These are phyloP conservation scores for Crenuchus spilurus DNA, from an alignment of 2,797 vertebrate species.

Conservation along the genomic window DNA sequence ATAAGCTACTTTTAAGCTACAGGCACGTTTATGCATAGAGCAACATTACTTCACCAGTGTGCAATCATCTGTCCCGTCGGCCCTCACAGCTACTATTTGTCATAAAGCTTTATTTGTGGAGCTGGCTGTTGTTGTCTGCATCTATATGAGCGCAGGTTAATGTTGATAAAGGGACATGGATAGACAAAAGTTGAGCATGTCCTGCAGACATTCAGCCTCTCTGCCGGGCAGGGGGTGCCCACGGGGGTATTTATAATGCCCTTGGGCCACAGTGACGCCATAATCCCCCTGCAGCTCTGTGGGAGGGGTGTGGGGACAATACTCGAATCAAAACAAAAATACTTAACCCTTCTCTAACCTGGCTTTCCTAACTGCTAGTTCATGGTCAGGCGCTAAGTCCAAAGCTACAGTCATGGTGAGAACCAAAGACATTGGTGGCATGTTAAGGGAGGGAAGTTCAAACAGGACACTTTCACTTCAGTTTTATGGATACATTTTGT, in stretches of 20 bases:
- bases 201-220: slow-evolving; percentile 80
- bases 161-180: slow-evolving; percentile 71
- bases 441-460: background rate
- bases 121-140: slow-evolving; percentile 70
- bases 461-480: slow-evolving; percentile 29
- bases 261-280: slow-evolving; percentile 58
- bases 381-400: background rate
- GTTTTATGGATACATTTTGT: slow-evolving; percentile 2
- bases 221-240: slow-evolving; percentile 74
- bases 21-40: slow-evolving; percentile 55
- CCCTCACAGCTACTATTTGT: slow-evolving; percentile 59
- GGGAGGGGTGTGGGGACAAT: slow-evolving; percentile 76
- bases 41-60: slow-evolving; percentile 41
- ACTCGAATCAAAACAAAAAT: slow-evolving; percentile 71
- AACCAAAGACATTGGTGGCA: background rate
- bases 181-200: slow-evolving; percentile 77
- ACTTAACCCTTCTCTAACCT: slow-evolving; percentile 71
- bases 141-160: slow-evolving; percentile 65
- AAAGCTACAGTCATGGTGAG: background rate
- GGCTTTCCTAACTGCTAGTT: slow-evolving; percentile 28
- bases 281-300: slow-evolving; percentile 58
- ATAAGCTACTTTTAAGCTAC: slow-evolving; percentile 64
- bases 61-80: slow-evolving; percentile 55
- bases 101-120: slow-evolving; percentile 73
- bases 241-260: slow-evolving; percentile 80